These are phyloP conservation scores for Drosophila parvula DNA, from an alignment of 1,140 invertebrate genomes.

Conservation along the genomic window DNA sequence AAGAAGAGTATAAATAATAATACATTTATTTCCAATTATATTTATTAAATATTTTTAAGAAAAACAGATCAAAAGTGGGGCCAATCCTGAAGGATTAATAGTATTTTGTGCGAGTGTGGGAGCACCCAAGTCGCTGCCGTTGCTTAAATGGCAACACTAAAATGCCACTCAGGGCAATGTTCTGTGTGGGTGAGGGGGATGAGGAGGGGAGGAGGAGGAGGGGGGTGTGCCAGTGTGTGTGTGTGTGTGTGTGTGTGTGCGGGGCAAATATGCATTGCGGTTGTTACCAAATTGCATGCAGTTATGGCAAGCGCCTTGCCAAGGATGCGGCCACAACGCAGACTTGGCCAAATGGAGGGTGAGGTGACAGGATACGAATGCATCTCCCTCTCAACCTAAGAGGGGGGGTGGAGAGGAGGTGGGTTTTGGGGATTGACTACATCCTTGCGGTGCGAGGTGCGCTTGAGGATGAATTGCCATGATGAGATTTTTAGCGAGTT, in stretches of 20 bases:
- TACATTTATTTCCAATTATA: neutral
- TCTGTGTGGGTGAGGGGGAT: slow-evolving; percentile 16
- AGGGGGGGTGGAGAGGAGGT: no score
- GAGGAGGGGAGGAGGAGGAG: slow-evolving; percentile 1
- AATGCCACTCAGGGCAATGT: slow-evolving; percentile 76
- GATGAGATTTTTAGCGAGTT: slow-evolving; percentile 47
- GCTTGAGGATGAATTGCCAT: slow-evolving; percentile 49
- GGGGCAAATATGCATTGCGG: slow-evolving; percentile 72
- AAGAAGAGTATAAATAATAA: neutral
- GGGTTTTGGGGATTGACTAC: no score
- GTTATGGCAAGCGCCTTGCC: slow-evolving; percentile 68
- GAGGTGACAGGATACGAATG: slow-evolving; percentile 34
- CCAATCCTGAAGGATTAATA: no score
- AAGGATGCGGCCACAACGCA: slow-evolving; percentile 45
- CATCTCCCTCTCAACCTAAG: slow-evolving; percentile 3
- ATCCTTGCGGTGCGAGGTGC: slow-evolving; percentile 42
- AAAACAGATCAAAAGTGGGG: neutral
- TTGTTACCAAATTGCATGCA: slow-evolving; percentile 69
- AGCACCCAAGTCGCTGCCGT: slow-evolving; percentile 46
- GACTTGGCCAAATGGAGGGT: neutral
- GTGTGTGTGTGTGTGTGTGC: slow-evolving; percentile 31
- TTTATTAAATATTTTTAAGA: neutral
- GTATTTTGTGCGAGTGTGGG: slow-evolving; percentile 8
- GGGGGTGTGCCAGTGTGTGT: slow-evolving; percentile 5
- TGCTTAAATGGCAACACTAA: slow-evolving; percentile 72